Base-by-base conservation (phyloP, 1,140 invertebrate genomes). In the Anagrus nilaparvatae region DNA sequence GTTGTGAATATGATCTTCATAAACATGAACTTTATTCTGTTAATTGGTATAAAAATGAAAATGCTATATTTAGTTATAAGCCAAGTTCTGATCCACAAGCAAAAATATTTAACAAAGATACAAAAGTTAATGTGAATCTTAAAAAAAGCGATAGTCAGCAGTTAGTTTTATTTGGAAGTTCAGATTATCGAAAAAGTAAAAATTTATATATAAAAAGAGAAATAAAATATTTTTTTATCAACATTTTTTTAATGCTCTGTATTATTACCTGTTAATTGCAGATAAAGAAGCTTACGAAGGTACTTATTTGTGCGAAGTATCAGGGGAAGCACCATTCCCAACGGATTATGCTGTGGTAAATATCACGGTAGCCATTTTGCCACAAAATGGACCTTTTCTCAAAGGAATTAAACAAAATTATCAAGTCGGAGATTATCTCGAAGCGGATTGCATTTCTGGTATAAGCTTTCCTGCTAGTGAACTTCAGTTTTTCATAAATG, bases 401-500 rank as follows among this genome's bases (percentile, higher is more conserved):
- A 56, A 60, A 20, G 62, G 60, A 10, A 20, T 68, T 12, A 55
- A 53, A 40, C 53, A 56, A 33, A 56, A 60, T 54, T 87, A 87
- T 61, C 78, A 81, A 51, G 73, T 78, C 6, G 84, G 82, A 3
- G 83, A 88, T 54, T 63, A 77, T 19, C 67, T 89, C 21, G 63
- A 73, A 52, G 84, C 79, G 24, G 84, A 84, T 59, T 90, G 87
- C 63, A 79, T 76, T 23, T 81, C 84, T 9, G 74, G 77, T 10
- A 75, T 79, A 1, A 84, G 83, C 32, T 69, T 79, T 40, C 85
- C 85, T 5, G 70, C 79, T 3, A 72, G 79, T 13, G 69, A 76
- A 30, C 70, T 88, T 20, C 74, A 74, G 18, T 85, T 87, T 67
- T 73, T 75, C 52, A 73, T 88, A 51, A 89, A 88, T 55, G 76